These are phyloP conservation scores for Takifugu flavidus DNA, from an alignment of 2,113 vertebrate genomes.

Conservation along the genomic window DNA sequence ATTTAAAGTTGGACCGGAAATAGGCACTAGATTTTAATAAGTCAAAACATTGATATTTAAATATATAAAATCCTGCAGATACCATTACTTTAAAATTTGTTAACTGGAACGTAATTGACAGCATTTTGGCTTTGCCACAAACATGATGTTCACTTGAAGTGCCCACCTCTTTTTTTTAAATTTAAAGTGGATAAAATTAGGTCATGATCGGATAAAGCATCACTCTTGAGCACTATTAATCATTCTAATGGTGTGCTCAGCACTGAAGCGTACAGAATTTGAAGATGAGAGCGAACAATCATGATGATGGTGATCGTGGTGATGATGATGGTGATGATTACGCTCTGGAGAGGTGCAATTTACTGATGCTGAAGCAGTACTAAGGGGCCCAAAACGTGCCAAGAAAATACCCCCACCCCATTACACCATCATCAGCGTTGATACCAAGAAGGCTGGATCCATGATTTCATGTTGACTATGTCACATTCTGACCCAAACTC, in stretches of 20 bases:
- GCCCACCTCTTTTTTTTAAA: slow-evolving; percentile 7
- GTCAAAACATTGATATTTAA: no score
- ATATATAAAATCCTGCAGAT: no score
- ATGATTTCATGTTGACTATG: no score
- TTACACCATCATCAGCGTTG: no score
- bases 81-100: no score
- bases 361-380: not conserved
- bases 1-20: no score
- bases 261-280: slow-evolving; percentile 10
- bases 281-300: not conserved
- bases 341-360: slow-evolving; percentile 4
- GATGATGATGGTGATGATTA: slow-evolving; percentile 3
- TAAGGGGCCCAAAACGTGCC: not conserved
- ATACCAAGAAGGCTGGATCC: no score
- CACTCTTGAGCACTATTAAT: slow-evolving; percentile 22
- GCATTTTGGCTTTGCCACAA: no score
- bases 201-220: slow-evolving; percentile 16
- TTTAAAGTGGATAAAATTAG: slow-evolving; percentile 37
- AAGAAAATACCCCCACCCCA: no score
- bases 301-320: not conserved
- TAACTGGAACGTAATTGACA: no score
- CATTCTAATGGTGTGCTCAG: slow-evolving; percentile 22
- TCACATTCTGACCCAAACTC: no score
- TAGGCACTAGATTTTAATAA: no score
- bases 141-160: not conserved